A percentile compares a stretch with the other conserved stretches of the same genome.
Evolutionary conservation across 2,113 vertebrate species (phyloP).

Genomic region (Psilopsiagon aurifrons): DNA sequence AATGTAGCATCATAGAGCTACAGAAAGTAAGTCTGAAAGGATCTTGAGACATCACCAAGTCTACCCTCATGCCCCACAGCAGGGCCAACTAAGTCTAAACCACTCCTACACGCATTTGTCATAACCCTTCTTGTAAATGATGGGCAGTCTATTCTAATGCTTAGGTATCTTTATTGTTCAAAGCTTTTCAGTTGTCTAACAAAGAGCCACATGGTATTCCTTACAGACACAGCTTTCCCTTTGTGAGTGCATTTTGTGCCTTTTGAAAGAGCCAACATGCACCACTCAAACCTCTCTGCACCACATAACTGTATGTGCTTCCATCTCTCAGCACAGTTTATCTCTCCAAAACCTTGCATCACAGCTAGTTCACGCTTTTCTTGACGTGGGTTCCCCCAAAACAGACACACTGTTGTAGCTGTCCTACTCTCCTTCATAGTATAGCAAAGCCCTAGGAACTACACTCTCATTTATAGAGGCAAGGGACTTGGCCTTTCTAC

Average conservation of each 20-base stretch:
- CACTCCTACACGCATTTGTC: neutral
- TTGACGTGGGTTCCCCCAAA: neutral
- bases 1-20: neutral
- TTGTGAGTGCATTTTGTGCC: neutral
- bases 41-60: neutral
- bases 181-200: neutral
- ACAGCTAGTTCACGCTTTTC: neutral
- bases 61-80: neutral
- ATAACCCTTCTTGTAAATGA: neutral
- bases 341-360: neutral
- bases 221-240: neutral
- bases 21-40: neutral
- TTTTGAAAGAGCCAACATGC: neutral
- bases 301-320: neutral
- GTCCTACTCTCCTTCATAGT: neutral
- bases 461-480: neutral
- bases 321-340: neutral
- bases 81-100: neutral
- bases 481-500: neutral
- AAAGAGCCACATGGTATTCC: neutral
- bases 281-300: neutral
- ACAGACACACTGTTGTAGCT: neutral
- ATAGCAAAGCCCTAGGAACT: neutral
- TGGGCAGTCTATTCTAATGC: neutral
- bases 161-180: neutral